Evolutionary conservation across 2,113 vertebrate genomes (phyloP).

Genomic region (Callithrix jacchus): DNA sequence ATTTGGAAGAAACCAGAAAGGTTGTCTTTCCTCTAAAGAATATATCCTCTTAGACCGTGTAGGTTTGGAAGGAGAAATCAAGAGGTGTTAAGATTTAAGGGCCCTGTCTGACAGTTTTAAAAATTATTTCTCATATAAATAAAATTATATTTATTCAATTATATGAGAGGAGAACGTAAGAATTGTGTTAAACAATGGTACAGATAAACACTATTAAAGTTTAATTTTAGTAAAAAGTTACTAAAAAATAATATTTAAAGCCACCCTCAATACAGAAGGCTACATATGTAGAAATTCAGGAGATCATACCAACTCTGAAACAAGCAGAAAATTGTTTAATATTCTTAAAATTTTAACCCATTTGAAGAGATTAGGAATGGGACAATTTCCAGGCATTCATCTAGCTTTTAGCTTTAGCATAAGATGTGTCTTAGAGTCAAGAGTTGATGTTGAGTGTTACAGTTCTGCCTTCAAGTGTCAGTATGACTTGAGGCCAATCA

Average conservation of each 20-base stretch:
- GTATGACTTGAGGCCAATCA: background rate
- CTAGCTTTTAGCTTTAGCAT: background rate
- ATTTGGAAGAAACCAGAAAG: constrained; percentile 38
- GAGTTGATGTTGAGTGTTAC: no score
- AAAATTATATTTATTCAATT: background rate
- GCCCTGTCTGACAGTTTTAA: background rate
- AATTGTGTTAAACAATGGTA: background rate
- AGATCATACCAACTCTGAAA: background rate
- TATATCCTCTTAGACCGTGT: background rate
- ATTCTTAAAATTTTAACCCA: background rate
- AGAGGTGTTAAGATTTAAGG: background rate
- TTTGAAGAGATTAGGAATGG: background rate
- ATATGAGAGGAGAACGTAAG: background rate
- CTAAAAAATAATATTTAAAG: background rate
- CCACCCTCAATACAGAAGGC: background rate
- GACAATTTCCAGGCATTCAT: background rate
- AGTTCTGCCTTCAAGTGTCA: background rate
- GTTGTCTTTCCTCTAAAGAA: background rate
- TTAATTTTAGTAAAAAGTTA: background rate
- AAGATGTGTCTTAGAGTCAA: background rate
- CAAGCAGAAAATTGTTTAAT: background rate
- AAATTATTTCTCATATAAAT: background rate
- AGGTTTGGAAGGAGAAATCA: background rate
- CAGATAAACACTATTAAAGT: no score
- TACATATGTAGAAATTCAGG: background rate